Evolutionary conservation across 2,888 invertebrate genomes (phyloP).

Genomic region (Drosophila birchii): DNA sequence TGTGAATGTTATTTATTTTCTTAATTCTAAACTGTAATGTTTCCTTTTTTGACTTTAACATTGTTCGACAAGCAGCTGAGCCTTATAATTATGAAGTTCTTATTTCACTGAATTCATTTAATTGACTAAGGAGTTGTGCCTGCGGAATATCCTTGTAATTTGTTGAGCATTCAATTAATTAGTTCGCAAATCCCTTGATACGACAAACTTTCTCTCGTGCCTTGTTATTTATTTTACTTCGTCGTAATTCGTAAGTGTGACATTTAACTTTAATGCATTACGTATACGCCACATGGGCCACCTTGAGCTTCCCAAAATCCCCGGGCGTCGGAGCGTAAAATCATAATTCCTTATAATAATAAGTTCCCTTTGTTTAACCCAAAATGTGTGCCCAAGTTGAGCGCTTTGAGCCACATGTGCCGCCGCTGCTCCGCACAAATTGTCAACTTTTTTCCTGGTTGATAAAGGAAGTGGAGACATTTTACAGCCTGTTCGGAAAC

Average conservation of each 20-base stretch:
- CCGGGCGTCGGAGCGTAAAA: constrained; percentile 14
- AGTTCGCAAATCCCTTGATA: constrained; percentile 2
- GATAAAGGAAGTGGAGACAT: constrained; percentile 37
- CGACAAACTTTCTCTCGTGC: background rate
- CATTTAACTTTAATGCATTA: constrained; percentile 30
- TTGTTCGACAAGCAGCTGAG: background rate
- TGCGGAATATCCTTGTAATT: constrained; percentile 1
- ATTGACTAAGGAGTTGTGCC: background rate
- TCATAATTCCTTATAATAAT: constrained; percentile 33
- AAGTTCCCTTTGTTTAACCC: constrained; percentile 36
- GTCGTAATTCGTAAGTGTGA: background rate
- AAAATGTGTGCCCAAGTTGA: constrained; percentile 29
- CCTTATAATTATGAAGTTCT: constrained; percentile 1
- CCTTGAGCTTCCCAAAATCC: constrained; percentile 6
- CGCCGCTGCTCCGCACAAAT: constrained; percentile 21
- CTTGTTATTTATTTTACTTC: constrained; percentile 11
- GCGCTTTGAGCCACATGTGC: constrained; percentile 35
- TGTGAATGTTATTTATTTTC: background rate
- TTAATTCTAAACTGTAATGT: too few relatives aligned
- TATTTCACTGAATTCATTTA: constrained; percentile 1
- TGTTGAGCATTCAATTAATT: constrained; percentile 13
- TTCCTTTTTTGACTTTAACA: background rate
- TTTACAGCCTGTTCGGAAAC: constrained; percentile 44
- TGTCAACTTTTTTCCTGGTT: constrained; percentile 23
- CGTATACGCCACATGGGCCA: constrained; percentile 50